A percentile compares a stretch with the other conserved stretches of the same genome.
Evolutionary conservation across 2,113 vertebrate species (phyloP).

Genomic region (Climacteris rufus): DNA sequence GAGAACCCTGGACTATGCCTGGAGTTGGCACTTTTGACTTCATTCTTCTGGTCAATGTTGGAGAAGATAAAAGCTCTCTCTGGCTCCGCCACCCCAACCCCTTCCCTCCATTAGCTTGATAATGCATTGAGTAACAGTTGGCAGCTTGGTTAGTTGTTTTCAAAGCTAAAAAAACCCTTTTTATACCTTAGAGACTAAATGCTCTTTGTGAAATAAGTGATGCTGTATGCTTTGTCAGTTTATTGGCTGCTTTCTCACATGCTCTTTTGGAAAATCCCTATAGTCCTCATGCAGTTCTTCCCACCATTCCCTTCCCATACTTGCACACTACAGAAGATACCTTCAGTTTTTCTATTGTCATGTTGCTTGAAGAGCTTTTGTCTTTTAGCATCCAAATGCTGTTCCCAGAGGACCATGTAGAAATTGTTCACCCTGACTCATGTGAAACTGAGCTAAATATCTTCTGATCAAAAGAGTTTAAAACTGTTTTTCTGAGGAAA

Average conservation of each 20-base stretch:
- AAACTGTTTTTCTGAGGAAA: constrained; percentile 62
- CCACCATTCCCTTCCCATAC: background rate
- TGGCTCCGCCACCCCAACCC: background rate
- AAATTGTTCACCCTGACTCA: constrained; percentile 52
- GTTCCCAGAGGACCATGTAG: constrained; percentile 29
- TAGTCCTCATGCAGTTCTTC: background rate
- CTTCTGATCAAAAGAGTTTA: constrained; percentile 35
- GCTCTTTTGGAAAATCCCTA: constrained; percentile 12
- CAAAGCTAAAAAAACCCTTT: constrained; percentile 37
- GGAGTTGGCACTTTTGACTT: background rate
- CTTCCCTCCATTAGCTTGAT: background rate
- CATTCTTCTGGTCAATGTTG: background rate
- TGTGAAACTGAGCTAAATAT: constrained; percentile 47
- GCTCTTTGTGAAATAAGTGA: constrained; percentile 35
- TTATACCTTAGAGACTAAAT: constrained; percentile 31
- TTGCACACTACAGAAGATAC: background rate
- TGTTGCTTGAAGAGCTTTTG: constrained; percentile 9
- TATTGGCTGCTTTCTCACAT: constrained; percentile 27
- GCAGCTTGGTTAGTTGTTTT: constrained; percentile 52
- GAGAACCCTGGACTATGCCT: background rate
- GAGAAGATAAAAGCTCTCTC: background rate
- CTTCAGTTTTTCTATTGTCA: background rate
- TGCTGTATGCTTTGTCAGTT: constrained; percentile 16
- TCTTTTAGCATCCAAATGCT: constrained; percentile 25
- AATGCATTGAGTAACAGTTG: constrained; percentile 45